A percentile compares a stretch with the other conserved stretches of the same genome.
phyloP scores from a whole-genome alignment of 2,888 invertebrate genomes.

The Dolomedes plantarius region DNA sequence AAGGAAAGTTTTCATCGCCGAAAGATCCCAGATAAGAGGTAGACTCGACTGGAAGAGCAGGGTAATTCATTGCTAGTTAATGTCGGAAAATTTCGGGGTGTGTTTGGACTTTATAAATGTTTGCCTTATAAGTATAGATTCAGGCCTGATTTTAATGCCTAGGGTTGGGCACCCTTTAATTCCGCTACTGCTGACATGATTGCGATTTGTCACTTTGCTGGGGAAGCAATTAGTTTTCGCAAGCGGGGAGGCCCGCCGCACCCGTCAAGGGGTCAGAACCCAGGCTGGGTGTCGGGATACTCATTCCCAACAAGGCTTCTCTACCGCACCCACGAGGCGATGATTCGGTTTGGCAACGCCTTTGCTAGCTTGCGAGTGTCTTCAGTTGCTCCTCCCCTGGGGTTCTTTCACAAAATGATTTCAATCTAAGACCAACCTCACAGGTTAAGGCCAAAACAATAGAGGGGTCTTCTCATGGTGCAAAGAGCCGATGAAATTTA shows the following conservation, averaged over 20 bases:
- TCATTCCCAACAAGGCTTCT: constrained; percentile 41
- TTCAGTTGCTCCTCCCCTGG: constrained; percentile 35
- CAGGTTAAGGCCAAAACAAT: background rate
- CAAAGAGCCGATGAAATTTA: background rate
- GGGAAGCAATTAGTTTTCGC: constrained; percentile 61
- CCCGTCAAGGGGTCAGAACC: constrained; percentile 48
- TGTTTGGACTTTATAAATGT: constrained; percentile 60
- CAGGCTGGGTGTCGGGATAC: constrained; percentile 37
- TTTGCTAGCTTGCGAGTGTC: constrained; percentile 38
- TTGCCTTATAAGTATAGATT: constrained; percentile 51
- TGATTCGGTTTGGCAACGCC: constrained; percentile 50
- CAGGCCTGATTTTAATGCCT: constrained; percentile 47
- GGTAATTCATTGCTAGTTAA: constrained; percentile 54
- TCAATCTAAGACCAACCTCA: background rate
- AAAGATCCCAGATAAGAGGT: constrained; percentile 30
- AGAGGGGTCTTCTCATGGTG: background rate
- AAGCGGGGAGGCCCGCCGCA: constrained; percentile 55
- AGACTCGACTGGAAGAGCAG: constrained; percentile 8
- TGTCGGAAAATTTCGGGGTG: constrained; percentile 38
- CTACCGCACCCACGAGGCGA: constrained; percentile 62
- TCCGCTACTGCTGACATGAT: constrained; percentile 69
- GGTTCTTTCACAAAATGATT: constrained; percentile 46
- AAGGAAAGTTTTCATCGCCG: constrained; percentile 33
- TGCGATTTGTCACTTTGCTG: constrained; percentile 60
- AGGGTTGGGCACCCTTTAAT: constrained; percentile 66